phyloP scores from a whole-genome alignment of 2,888 invertebrate species.

The Lampropteryx suffumata region DNA sequence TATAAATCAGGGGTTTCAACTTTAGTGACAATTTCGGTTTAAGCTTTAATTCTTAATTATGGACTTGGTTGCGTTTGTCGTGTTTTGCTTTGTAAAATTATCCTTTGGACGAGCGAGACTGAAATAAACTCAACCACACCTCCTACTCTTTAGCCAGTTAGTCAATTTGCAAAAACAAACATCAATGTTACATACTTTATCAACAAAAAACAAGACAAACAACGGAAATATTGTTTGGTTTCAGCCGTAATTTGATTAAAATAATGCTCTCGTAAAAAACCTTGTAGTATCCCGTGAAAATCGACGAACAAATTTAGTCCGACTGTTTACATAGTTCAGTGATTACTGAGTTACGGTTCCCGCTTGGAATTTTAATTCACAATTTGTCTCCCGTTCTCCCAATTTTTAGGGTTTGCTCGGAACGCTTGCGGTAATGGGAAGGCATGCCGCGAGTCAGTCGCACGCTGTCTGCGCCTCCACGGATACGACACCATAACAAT shows the following conservation, averaged over 20 bases:
- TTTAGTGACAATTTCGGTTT: conserved; percentile 65
- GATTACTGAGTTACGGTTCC: conserved; percentile 41
- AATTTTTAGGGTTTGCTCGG: conserved; percentile 60
- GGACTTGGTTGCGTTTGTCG: conserved; percentile 56
- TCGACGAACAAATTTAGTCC: conserved; percentile 37
- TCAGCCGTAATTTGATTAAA: conserved; percentile 23
- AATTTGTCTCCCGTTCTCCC: conserved; percentile 56
- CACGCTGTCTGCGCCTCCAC: conserved; percentile 57
- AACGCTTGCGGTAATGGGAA: conserved; percentile 66
- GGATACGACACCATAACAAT: conserved; percentile 43
- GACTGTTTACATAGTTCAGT: conserved; percentile 45
- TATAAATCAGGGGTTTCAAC: conserved; percentile 64
- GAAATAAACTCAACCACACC: conserved; percentile 63
- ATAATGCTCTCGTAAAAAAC: conserved; percentile 22
- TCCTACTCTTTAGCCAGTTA: too few species aligned
- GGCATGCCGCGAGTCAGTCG: conserved; percentile 59
- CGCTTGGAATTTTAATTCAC: conserved; percentile 69
- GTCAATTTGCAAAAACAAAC: too few species aligned
- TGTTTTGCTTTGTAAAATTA: conserved; percentile 68
- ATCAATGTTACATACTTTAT: too few species aligned
- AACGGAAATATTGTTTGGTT: conserved; percentile 11
- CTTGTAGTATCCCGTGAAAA: conserved; percentile 25
- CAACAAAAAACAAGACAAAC: conserved; percentile 9
- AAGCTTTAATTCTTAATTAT: conserved; percentile 78
- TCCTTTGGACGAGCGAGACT: conserved; percentile 42